A percentile compares a stretch with the other conserved stretches of the same genome.
Evolutionary conservation across 2,797 vertebrate genomes (phyloP).

Genomic region (Syngnathus acus): DNA sequence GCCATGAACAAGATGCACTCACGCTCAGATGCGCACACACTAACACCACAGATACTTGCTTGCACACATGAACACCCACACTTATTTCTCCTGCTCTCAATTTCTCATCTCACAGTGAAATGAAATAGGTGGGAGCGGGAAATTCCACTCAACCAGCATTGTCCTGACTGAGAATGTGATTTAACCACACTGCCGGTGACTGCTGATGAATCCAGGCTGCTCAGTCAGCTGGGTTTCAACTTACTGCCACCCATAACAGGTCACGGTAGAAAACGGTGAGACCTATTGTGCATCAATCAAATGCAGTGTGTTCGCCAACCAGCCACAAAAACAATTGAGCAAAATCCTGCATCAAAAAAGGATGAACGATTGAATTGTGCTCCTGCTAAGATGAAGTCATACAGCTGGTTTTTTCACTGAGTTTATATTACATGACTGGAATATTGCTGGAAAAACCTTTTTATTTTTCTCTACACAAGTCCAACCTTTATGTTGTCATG

Average conservation of each 20-base stretch:
- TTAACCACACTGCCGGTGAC: not conserved
- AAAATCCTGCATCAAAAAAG: not conserved
- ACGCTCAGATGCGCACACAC: conserved; percentile 47
- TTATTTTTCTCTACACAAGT: too few species aligned
- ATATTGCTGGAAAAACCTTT: too few species aligned
- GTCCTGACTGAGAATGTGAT: conserved; percentile 9
- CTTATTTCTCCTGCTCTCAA: conserved; percentile 24
- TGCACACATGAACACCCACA: conserved; percentile 41
- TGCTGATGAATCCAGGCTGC: not conserved
- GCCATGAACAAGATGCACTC: conserved; percentile 63
- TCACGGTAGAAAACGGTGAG: not conserved
- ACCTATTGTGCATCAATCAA: not conserved
- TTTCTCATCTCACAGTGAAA: conserved; percentile 16
- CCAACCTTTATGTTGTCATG: too few species aligned
- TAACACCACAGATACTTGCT: conserved; percentile 31
- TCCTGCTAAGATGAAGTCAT: too few species aligned
- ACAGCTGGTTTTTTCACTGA: too few species aligned
- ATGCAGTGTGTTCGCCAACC: too few species aligned
- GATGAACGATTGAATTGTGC: too few species aligned
- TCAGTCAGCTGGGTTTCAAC: not conserved
- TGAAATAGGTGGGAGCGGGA: conserved; percentile 13
- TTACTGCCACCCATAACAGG: not conserved
- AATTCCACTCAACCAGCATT: conserved; percentile 22
- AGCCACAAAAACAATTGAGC: too few species aligned
- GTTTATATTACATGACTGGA: too few species aligned